Evolutionary conservation across 2,113 vertebrate species (phyloP), one percentile per base, ranked within the genome.

Genomic region (Corythornis cristatus): DNA sequence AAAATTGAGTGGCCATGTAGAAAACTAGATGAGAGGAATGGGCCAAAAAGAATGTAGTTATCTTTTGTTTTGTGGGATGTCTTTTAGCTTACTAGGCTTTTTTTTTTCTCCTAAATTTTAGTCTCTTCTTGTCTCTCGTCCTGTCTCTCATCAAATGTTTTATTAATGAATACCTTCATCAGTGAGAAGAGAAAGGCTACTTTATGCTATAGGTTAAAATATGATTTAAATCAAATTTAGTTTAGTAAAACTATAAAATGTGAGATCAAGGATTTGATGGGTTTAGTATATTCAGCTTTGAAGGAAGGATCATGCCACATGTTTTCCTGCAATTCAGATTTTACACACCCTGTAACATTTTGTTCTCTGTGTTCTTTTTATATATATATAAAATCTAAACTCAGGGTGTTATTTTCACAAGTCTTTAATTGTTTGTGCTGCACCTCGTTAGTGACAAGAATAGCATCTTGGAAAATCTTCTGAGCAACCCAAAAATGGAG

Each of bases 381-480:
- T 21, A 21, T 46, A 46, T 46, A 46, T 61, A 42, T 50, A 58
- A 67, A 83, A 61, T 76, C 62, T 61, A 80, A 85, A 54, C 37
- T 82, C 33, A 22, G 0, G 53, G 26, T 79, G 29, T 82, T 87
- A 45, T 68, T 93, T 93, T 83, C 83, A 14, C 57, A 68, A 66
- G 56, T 85, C 77, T 92, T 45, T 85, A 68, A 84, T 84, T 93
- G 80, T 91, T 84, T 66, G 28, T 79, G 68, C 82, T 75, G 73
- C 29, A 89, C 81, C 77, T 91, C 75, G 50, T 95, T 86, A 94
- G 79, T 43, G 64, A 58, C 42, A 46, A 62, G 75, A 91, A 91
- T 86, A 91, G 54, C 64, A 77, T 83, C 75, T 90, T 83, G 86
- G 79, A 89, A 82, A 54, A 79, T 89, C 91, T 89, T 92, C 81